Evolutionary conservation across 1,140 invertebrate species (phyloP).

Genomic region (Conus ventricosus): DNA sequence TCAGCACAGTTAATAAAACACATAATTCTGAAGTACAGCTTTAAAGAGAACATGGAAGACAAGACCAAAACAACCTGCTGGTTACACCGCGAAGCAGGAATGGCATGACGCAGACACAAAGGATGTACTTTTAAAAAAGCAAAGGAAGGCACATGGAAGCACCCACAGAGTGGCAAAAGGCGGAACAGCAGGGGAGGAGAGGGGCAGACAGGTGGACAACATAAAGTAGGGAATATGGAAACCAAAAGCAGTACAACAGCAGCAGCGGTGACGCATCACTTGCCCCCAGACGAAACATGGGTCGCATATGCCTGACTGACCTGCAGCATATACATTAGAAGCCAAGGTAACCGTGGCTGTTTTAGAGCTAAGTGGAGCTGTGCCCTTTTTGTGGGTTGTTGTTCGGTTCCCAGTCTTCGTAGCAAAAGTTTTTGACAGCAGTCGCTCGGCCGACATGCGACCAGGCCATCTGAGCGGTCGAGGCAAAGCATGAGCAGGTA

Average conservation of each 20-base stretch:
- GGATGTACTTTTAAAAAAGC: too few relatives aligned
- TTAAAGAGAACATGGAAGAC: too few relatives aligned
- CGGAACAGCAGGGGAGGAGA: too few relatives aligned
- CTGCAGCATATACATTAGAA: not conserved
- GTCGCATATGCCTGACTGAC: conserved; percentile 1
- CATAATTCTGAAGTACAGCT: too few relatives aligned
- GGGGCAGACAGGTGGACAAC: too few relatives aligned
- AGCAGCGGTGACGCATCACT: not conserved
- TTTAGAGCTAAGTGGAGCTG: not conserved
- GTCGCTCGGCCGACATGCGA: conserved; percentile 44
- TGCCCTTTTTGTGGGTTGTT: conserved; percentile 54
- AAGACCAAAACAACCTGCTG: too few relatives aligned
- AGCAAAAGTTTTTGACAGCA: conserved; percentile 54
- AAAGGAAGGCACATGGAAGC: too few relatives aligned
- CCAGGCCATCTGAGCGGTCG: conserved; percentile 47
- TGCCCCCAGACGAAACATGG: not conserved
- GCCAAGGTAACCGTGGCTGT: not conserved
- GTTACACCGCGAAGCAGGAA: too few relatives aligned
- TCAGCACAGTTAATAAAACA: too few relatives aligned
- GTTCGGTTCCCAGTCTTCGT: conserved; percentile 52
- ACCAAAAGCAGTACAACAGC: not conserved
- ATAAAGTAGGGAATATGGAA: not conserved
- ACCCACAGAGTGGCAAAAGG: too few relatives aligned
- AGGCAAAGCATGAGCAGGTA: conserved; percentile 52
- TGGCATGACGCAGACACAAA: too few relatives aligned